Evolutionary conservation across 2,888 invertebrate species (phyloP).

Genomic region (Sarcophaga rosellei): DNA sequence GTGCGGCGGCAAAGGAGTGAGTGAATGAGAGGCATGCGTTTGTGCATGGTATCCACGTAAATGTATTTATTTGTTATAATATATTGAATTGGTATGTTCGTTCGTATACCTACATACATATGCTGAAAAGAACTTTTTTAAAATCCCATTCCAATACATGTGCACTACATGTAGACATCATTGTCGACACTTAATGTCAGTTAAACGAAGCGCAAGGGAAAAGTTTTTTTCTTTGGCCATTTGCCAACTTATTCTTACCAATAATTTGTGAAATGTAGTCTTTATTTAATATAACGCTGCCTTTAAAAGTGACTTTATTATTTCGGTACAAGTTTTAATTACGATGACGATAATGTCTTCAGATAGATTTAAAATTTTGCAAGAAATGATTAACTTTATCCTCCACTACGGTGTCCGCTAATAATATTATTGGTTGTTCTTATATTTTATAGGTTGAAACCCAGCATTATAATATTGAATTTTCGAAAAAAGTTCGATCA

Average conservation of each 20-base stretch:
- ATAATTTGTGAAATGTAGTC: neutral
- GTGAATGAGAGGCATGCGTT: neutral
- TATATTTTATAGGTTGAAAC: no score
- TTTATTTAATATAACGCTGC: no score
- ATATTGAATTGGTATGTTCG: conserved; percentile 43
- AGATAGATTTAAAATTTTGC: no score
- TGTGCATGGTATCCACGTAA: conserved; percentile 38
- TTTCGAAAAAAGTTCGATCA: no score
- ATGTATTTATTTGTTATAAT: conserved; percentile 51
- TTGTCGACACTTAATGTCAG: neutral
- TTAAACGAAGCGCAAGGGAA: neutral
- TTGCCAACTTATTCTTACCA: neutral
- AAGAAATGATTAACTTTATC: no score
- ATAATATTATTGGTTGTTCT: no score
- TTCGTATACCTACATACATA: no score
- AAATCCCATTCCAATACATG: neutral
- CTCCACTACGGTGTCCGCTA: no score
- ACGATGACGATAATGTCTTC: no score
- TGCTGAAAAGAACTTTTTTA: neutral
- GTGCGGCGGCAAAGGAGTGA: neutral
- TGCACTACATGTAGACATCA: neutral
- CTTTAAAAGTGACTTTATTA: no score
- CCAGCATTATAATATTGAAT: no score
- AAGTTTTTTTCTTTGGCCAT: neutral
- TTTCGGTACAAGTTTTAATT: no score